These are phyloP conservation scores for Protomyctophum bolini DNA, from an alignment of 2,113 vertebrate species.

Conservation along the genomic window DNA sequence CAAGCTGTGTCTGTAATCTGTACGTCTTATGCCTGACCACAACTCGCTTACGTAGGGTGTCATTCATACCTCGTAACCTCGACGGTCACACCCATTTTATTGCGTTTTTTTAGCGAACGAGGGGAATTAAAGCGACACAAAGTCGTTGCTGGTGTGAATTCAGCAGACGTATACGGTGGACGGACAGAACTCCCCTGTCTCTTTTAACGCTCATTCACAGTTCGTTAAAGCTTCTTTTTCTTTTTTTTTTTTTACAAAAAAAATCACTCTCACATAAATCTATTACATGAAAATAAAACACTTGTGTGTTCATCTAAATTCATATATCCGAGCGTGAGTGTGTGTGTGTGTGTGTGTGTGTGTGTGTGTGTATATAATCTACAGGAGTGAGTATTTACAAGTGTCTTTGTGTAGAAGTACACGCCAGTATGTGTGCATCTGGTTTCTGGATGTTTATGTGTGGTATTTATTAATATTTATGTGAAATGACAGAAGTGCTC, in stretches of 20 bases:
- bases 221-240: constrained; percentile 81
- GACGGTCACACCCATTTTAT: too few species aligned
- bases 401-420: not conserved
- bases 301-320: constrained; percentile 65
- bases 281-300: constrained; percentile 81
- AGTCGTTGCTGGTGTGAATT: too few species aligned
- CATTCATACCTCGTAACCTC: too few species aligned
- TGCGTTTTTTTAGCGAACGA: not conserved
- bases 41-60: too few species aligned
- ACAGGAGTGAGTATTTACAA: constrained; percentile 7
- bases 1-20: too few species aligned
- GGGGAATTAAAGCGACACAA: too few species aligned
- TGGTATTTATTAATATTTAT: constrained; percentile 46
- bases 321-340: not conserved
- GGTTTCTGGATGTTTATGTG: constrained; percentile 33
- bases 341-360: constrained; percentile 34
- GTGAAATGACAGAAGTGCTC: constrained; percentile 28
- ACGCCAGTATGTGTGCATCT: not conserved
- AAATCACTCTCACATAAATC: constrained; percentile 78
- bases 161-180: constrained; percentile 2
- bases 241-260: constrained; percentile 74
- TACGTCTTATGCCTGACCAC: too few species aligned
- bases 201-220: constrained; percentile 75
- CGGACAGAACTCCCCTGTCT: constrained; percentile 25
- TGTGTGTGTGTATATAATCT: constrained; percentile 57